Evolutionary conservation across 2,113 vertebrate genomes (phyloP), one percentile per base, ranked within the genome.

Genomic region (Tiliqua scincoides): DNA sequence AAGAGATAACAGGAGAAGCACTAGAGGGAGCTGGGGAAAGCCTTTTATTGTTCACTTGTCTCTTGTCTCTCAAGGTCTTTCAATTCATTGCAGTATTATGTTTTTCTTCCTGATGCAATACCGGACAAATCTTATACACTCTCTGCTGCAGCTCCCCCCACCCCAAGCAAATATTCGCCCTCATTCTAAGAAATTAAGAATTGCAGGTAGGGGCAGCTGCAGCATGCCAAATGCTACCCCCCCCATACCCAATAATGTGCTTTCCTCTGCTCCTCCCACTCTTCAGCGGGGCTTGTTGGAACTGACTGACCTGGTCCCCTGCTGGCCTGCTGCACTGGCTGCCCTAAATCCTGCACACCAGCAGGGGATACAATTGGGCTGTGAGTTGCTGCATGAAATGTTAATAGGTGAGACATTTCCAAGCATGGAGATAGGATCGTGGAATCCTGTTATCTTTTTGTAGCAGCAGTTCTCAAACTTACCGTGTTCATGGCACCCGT

Each of bases 1-100:
- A 87, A 83, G 85, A 91, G 91, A 88, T 79, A 84, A 79, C 57
- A 88, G 70, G 86, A 63, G 76, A 76, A 52, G 35, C 40, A 35
- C 37, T 81, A 18, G 48, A 52, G 37, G 6, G 43, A 54, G 21
- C 14, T 77, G 37, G 35, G 18, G 63, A 74, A 57, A 59, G 65
- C 75, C 89, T 70, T 91, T 83, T 84, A n/a, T 85, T 71, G 25
- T 84, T 74, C 80, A 89, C 73, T 48, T 71, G 70, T 40, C 43
- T 90, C 74, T 54, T 72, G 87, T 54, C 35, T 91, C 35, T 85
- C 89, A 87, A 94, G 54, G 8, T 83, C 72, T 87, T 17, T 20
- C 30, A 67, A n/a, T n/a, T 35, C 82, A 91, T 40, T 85, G 71
- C 32, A 80, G 65, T 6, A 3, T 61, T 68, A 23, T 6, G 76